Evolutionary conservation across 2,888 invertebrate species (phyloP).

Genomic region (Drosophila formosana): DNA sequence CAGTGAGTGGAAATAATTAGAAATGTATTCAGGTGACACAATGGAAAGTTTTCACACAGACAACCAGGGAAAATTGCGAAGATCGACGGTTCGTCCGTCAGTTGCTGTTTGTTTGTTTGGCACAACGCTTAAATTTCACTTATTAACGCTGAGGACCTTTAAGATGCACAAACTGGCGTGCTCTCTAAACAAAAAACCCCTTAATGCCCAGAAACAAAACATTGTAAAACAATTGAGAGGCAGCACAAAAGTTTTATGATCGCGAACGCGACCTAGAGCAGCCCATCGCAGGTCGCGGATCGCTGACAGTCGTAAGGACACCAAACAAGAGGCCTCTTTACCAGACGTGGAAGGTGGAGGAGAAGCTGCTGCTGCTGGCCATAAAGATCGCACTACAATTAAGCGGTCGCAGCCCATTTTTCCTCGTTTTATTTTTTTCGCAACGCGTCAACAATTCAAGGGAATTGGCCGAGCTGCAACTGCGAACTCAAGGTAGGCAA

Average conservation of each 20-base stretch:
- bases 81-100: constrained; percentile 25
- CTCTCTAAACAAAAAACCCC: constrained; percentile 78
- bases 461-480: constrained; percentile 31
- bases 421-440: constrained; percentile 37
- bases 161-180: constrained; percentile 37
- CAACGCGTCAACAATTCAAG: constrained; percentile 59
- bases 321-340: constrained; percentile 60
- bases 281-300: constrained; percentile 15
- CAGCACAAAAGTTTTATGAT: constrained; percentile 68
- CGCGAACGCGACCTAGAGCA: constrained; percentile 49
- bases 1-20: constrained; percentile 61
- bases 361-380: constrained; percentile 18
- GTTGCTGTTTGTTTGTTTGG: constrained; percentile 11
- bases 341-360: not conserved
- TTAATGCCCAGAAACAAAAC: constrained; percentile 70
- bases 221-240: constrained; percentile 70
- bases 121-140: constrained; percentile 58
- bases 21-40: constrained; percentile 67
- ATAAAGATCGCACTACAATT: constrained; percentile 75
- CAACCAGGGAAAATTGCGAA: constrained; percentile 26
- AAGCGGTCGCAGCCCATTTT: constrained; percentile 63
- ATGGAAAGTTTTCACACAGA: constrained; percentile 47
- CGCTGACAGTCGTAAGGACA: constrained; percentile 55
- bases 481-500: constrained; percentile 15
- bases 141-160: constrained; percentile 56